Evolutionary conservation across 2,113 vertebrate genomes (phyloP).

Genomic region (Acrocephalus arundinaceus): DNA sequence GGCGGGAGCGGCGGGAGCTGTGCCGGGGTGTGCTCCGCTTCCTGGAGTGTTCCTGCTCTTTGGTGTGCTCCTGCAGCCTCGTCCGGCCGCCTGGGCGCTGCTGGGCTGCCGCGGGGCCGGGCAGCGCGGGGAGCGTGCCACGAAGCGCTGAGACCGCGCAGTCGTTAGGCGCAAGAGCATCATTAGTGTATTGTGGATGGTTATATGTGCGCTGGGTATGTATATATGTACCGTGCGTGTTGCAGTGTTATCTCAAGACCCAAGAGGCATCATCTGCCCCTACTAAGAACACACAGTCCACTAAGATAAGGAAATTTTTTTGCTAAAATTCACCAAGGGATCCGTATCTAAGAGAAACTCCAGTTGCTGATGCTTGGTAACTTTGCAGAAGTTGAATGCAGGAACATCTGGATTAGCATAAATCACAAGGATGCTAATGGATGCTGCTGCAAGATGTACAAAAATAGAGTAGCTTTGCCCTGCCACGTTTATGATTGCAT

Average conservation of each 20-base stretch:
- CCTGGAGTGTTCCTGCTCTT: no score
- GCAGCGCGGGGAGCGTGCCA: accelerated
- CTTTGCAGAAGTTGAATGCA: neutral
- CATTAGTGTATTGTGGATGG: accelerated
- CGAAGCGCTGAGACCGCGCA: accelerated
- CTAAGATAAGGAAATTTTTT: neutral
- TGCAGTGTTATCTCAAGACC: neutral
- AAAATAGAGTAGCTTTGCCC: neutral
- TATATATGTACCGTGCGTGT: accelerated
- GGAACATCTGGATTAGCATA: neutral
- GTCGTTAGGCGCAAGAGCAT: accelerated
- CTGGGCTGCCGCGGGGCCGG: accelerated
- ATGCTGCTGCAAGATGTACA: neutral
- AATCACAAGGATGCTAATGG: neutral
- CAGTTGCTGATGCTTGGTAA: neutral
- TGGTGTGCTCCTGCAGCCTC: accelerated
- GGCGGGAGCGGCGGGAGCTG: neutral
- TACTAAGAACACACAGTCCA: accelerated
- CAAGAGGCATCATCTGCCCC: neutral
- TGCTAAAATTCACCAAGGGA: neutral
- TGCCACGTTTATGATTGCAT: neutral
- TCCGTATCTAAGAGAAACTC: neutral
- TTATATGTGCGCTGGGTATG: accelerated
- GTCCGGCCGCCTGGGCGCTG: no score
- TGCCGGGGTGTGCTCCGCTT: accelerated